Base-by-base conservation (phyloP, 2,888 invertebrate genomes). In the Noctua pronuba region DNA sequence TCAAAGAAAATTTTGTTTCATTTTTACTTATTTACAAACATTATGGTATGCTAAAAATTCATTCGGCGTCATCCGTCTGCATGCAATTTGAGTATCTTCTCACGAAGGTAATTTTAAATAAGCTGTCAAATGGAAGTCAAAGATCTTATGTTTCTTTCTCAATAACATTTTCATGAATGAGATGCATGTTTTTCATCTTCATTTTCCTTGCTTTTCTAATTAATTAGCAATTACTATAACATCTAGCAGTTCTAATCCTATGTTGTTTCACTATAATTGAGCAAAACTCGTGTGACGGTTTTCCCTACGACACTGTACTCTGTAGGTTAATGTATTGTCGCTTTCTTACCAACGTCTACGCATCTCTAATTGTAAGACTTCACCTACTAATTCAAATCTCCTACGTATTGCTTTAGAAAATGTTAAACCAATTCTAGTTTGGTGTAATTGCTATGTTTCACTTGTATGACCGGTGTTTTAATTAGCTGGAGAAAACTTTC, bases 301-400 rank as follows among this genome's bases (percentile, higher is more conserved):
- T 95, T 95, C 95, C 95, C 94, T 94, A 93, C 93, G 92, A 93
- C 93, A 91, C 93, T 93, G 92, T 94, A 92, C 92, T 91, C 93
- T 94, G 92, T 94, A 92, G 95, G 95, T 94, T 94, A 95, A 95
- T 94, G 94, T 92, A 94, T 95, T 94, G 94, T 94, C 94, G 92
- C 96, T 96, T 96, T 96, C 96, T 95, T 95, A 90, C 86, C 92
- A 93, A 93, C 92, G 93, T 92, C 92, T 89, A 89, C 92, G 95
- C 94, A 96, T 95, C 92, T 91, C 90, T 96, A 96, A 96, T 95
- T 95, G 93, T 93, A 91, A 90, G 93, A 94, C 94, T 94, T 95
- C 94, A 95, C 96, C 95, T 87, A 96, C 94, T 95, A 94, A 96
- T 95, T 96, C 94, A 91, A 95, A 95, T 94, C 92, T 90, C 86